phyloP scores from a whole-genome alignment of 2,888 invertebrate genomes.

The Hirtodrosophila histrioides region DNA sequence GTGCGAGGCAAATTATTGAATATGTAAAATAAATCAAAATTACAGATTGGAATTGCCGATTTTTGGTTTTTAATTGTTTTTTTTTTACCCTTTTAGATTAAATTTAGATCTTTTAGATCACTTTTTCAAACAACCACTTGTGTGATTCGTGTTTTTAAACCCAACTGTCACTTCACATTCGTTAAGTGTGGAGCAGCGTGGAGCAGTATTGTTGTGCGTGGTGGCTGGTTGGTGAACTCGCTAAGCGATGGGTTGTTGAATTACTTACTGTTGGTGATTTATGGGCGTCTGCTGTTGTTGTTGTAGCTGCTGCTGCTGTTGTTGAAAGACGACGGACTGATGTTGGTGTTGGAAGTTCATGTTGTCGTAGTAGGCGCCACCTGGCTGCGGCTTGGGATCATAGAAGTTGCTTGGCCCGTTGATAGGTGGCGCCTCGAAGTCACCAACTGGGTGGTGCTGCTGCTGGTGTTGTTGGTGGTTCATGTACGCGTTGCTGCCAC shows the following conservation, averaged over 20 bases:
- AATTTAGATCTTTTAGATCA: too few relatives aligned
- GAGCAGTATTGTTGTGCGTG: not conserved
- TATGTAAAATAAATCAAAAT: too few relatives aligned
- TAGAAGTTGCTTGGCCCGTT: conserved; percentile 79
- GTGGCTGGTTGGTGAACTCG: not conserved
- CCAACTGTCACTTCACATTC: too few relatives aligned
- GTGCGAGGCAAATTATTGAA: too few relatives aligned
- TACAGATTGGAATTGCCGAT: too few relatives aligned
- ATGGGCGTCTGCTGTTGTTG: conserved; percentile 59
- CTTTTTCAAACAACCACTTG: too few relatives aligned
- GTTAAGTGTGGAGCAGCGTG: conserved; percentile 14
- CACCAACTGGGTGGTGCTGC: conserved; percentile 73
- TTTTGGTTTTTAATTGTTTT: too few relatives aligned
- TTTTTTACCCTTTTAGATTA: too few relatives aligned
- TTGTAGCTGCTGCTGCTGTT: conserved; percentile 66
- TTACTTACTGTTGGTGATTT: conserved; percentile 69
- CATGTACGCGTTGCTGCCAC: conserved; percentile 71
- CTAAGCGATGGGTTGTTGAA: not conserved
- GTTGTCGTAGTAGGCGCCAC: conserved; percentile 81
- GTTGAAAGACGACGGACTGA: conserved; percentile 69
- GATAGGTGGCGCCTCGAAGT: conserved; percentile 80
- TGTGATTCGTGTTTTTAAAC: too few relatives aligned
- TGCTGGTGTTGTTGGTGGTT: conserved; percentile 72
- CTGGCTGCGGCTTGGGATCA: conserved; percentile 79
- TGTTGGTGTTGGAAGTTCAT: conserved; percentile 76